Evolutionary conservation across 2,888 invertebrate species (phyloP).

Genomic region (Parasteatoda lunata): DNA sequence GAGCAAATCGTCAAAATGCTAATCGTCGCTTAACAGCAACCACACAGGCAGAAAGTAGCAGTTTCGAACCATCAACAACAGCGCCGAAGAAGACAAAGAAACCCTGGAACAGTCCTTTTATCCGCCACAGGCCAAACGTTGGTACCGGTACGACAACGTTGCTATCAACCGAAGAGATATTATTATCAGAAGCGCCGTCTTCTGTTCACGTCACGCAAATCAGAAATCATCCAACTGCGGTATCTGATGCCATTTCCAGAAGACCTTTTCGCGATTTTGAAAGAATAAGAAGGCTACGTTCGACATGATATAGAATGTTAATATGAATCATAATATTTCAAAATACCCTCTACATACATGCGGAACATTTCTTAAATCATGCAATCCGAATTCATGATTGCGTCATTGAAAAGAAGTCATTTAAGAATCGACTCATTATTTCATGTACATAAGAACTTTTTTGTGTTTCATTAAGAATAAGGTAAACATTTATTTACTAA

Average conservation of each 20-base stretch:
- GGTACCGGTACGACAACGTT: background rate
- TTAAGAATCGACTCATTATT: too few species aligned
- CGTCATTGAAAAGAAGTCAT: too few species aligned
- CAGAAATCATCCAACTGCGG: background rate
- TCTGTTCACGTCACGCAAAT: background rate
- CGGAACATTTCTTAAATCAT: too few species aligned
- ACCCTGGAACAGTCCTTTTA: constrained; percentile 32
- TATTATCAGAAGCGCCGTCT: background rate
- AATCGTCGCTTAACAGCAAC: background rate
- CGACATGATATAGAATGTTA: background rate
- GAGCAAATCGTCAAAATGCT: background rate
- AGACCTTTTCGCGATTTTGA: background rate
- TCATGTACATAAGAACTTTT: too few species aligned
- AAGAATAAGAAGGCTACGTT: background rate
- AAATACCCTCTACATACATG: too few species aligned
- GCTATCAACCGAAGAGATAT: background rate
- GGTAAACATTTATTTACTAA: too few species aligned
- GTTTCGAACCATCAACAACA: background rate
- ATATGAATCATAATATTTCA: too few species aligned
- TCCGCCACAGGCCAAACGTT: constrained; percentile 41
- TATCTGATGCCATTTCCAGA: background rate
- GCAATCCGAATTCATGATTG: too few species aligned
- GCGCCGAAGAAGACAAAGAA: background rate
- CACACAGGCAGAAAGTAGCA: background rate
- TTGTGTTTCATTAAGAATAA: too few species aligned